Evolutionary conservation across 2,888 invertebrate genomes (phyloP).

Genomic region (Polylopha cassiicola): DNA sequence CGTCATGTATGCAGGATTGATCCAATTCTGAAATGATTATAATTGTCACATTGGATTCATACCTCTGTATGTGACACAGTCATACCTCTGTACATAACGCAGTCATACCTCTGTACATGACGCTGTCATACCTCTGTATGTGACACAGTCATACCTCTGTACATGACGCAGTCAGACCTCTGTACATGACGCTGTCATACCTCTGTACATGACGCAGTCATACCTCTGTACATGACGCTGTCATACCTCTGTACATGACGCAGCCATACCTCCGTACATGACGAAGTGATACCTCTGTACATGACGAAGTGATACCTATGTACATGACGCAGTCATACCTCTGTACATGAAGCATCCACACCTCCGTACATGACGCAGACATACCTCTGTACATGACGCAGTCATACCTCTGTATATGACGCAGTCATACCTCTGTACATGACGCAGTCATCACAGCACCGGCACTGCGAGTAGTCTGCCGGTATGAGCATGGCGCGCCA

Average conservation of each 20-base stretch:
- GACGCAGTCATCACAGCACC: slow-evolving; percentile 66
- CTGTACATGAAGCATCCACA: too few relatives aligned
- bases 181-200: too few relatives aligned
- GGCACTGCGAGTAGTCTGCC: slow-evolving; percentile 55
- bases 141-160: slow-evolving; percentile 61
- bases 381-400: slow-evolving; percentile 66
- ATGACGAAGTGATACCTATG: slow-evolving; percentile 67
- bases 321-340: slow-evolving; percentile 63
- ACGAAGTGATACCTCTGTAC: slow-evolving; percentile 68
- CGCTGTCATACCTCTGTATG: too few relatives aligned
- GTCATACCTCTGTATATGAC: slow-evolving; percentile 66
- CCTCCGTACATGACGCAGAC: slow-evolving; percentile 66
- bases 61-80: too few relatives aligned
- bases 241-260: slow-evolving; percentile 66
- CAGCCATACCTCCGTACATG: slow-evolving; percentile 68
- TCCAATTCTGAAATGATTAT: slow-evolving; percentile 49
- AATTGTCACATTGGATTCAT: neutral
- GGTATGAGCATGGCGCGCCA: slow-evolving; percentile 61
- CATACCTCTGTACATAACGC: slow-evolving; percentile 65
- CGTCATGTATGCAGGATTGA: slow-evolving; percentile 63
- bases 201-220: slow-evolving; percentile 63
- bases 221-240: slow-evolving; percentile 66
- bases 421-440: slow-evolving; percentile 62
- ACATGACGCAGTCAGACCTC: slow-evolving; percentile 61
- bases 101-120: slow-evolving; percentile 67